Evolutionary conservation across 2,888 invertebrate genomes (phyloP).

Genomic region (Coecobrya sp.): DNA sequence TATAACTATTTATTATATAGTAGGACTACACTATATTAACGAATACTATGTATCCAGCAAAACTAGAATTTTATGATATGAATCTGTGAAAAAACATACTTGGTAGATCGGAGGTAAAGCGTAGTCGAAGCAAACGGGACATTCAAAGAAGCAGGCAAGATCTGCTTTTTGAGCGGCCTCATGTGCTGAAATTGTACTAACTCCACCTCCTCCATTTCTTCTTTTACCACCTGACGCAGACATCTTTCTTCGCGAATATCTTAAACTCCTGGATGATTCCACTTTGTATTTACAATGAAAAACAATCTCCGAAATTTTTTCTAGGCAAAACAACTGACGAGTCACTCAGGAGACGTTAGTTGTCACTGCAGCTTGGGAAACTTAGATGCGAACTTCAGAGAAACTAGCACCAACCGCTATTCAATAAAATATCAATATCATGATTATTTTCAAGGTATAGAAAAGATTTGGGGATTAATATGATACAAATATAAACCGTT

Average conservation of each 20-base stretch:
- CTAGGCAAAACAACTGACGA: too few relatives aligned
- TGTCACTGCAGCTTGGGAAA: too few relatives aligned
- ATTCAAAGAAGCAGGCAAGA: slow-evolving; percentile 96
- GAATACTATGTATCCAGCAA: background rate
- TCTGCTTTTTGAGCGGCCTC: slow-evolving; percentile 88
- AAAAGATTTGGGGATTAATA: too few relatives aligned
- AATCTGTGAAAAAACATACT: slow-evolving; percentile 38
- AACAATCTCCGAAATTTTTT: too few relatives aligned
- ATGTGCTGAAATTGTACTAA: slow-evolving; percentile 87
- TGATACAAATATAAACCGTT: too few relatives aligned
- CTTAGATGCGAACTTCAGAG: too few relatives aligned
- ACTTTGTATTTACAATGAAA: slow-evolving; percentile 33
- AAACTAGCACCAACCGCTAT: too few relatives aligned
- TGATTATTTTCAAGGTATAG: too few relatives aligned
- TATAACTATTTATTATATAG: background rate
- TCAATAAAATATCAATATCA: too few relatives aligned
- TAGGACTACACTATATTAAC: background rate
- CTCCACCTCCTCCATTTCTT: slow-evolving; percentile 49
- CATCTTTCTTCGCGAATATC: slow-evolving; percentile 68
- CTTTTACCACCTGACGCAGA: slow-evolving; percentile 62
- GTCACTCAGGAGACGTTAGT: too few relatives aligned
- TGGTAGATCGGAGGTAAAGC: slow-evolving; percentile 97
- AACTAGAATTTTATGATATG: background rate
- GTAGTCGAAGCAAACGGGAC: slow-evolving; percentile 99
- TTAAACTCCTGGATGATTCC: slow-evolving; percentile 64